phyloP scores from a whole-genome alignment of 2,113 vertebrate genomes.

The Oreotrochilus melanogaster region DNA sequence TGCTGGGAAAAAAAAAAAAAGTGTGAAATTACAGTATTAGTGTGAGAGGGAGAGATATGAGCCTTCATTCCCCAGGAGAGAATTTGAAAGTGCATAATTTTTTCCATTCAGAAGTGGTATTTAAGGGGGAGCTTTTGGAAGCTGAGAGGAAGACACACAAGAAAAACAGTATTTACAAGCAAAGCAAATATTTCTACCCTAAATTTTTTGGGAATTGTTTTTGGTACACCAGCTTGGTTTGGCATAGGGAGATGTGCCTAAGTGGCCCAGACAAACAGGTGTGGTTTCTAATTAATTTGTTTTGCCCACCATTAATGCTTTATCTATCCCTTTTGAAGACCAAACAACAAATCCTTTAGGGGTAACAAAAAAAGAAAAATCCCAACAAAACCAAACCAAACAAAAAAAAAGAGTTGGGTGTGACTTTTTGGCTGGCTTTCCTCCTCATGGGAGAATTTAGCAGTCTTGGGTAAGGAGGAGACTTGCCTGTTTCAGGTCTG shows the following conservation, averaged over 20 bases:
- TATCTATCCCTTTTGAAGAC: not conserved
- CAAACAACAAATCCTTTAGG: not conserved
- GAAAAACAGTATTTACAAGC: not conserved
- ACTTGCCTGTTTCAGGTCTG: not conserved
- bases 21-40: conserved; percentile 49
- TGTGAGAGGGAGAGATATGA: conserved; percentile 36
- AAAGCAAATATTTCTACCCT: not conserved
- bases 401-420: not conserved
- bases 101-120: not conserved
- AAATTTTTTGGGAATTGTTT: not conserved
- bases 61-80: conserved; percentile 7
- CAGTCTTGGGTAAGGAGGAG: not conserved
- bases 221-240: not conserved
- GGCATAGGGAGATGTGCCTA: not conserved
- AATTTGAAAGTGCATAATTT: conserved; percentile 39
- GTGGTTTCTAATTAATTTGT: not conserved
- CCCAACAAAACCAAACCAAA: not conserved
- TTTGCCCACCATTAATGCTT: not conserved
- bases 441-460: not conserved
- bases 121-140: conserved; percentile 5
- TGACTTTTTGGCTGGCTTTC: not conserved
- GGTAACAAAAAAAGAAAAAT: not conserved
- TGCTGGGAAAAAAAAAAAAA: not conserved
- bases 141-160: not conserved
- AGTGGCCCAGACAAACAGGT: not conserved